Conservation (phyloP, 2,888 invertebrate genomes). For the Hypsopygia costalis region DNA sequence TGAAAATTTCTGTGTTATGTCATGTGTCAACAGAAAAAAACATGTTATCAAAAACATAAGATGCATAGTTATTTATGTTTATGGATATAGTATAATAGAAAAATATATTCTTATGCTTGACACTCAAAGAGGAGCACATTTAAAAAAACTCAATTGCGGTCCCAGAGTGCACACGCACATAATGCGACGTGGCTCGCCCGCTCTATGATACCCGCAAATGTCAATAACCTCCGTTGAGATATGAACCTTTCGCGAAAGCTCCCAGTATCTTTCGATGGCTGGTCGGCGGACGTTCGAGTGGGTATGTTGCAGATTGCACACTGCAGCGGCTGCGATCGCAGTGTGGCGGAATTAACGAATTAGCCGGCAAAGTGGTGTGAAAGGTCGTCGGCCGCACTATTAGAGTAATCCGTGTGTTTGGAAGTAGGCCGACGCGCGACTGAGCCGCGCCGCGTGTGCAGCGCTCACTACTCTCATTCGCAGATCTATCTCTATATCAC, state of each 20-base stretch:
- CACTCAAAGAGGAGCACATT: no score
- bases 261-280: not conserved
- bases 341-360: conserved; percentile 13
- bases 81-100: no score
- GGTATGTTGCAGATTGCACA: not conserved
- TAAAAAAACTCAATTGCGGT: no score
- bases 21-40: no score
- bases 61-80: no score
- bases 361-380: conserved; percentile 14
- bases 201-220: not conserved
- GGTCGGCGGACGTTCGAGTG: not conserved
- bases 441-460: conserved; percentile 1
- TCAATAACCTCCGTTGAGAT: not conserved
- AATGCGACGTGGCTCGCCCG: not conserved
- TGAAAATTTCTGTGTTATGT: no score
- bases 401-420: conserved; percentile 34
- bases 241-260: not conserved
- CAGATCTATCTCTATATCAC: no score
- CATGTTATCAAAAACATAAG: no score
- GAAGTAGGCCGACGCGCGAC: conserved; percentile 25
- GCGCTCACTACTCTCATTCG: no score
- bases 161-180: no score
- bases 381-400: conserved; percentile 25
- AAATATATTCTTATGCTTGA: no score
- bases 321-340: not conserved